A percentile compares a stretch with the other conserved stretches of the same genome.
phyloP scores from a whole-genome alignment of 2,888 invertebrate species.

The Drosophila birchii region DNA sequence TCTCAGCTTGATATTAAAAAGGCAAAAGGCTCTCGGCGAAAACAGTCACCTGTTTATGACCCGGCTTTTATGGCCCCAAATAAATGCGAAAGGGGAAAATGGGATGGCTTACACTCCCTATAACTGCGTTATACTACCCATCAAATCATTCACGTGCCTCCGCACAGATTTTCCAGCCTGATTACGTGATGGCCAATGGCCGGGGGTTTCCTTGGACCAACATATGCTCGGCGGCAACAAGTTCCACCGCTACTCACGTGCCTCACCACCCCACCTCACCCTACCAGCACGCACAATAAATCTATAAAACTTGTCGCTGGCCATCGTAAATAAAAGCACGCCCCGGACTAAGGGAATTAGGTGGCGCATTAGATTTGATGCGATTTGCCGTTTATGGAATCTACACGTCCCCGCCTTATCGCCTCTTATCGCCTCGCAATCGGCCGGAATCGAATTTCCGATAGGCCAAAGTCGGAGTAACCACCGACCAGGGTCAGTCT shows the following conservation, averaged over 20 bases:
- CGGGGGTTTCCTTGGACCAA: neutral
- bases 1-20: conserved; percentile 45
- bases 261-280: conserved; percentile 1
- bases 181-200: conserved; percentile 42
- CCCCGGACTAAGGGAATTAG: conserved; percentile 44
- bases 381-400: conserved; percentile 52
- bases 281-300: conserved; percentile 51
- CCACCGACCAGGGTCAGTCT: conserved; percentile 47
- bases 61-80: conserved; percentile 49
- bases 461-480: conserved; percentile 14
- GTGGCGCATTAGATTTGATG: conserved; percentile 46
- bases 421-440: conserved; percentile 71
- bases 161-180: conserved; percentile 33
- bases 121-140: conserved; percentile 27
- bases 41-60: conserved; percentile 47
- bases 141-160: conserved; percentile 27
- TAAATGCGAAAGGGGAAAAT: conserved; percentile 46
- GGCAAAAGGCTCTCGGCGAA: conserved; percentile 28
- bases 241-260: conserved; percentile 59
- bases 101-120: neutral
- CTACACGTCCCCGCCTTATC: conserved; percentile 27
- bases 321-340: conserved; percentile 66
- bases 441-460: conserved; percentile 34
- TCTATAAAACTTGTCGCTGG: conserved; percentile 57
- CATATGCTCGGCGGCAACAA: conserved; percentile 32